Conservation (phyloP, 2,113 vertebrate species). For the Ptychochromis oligacanthus region DNA sequence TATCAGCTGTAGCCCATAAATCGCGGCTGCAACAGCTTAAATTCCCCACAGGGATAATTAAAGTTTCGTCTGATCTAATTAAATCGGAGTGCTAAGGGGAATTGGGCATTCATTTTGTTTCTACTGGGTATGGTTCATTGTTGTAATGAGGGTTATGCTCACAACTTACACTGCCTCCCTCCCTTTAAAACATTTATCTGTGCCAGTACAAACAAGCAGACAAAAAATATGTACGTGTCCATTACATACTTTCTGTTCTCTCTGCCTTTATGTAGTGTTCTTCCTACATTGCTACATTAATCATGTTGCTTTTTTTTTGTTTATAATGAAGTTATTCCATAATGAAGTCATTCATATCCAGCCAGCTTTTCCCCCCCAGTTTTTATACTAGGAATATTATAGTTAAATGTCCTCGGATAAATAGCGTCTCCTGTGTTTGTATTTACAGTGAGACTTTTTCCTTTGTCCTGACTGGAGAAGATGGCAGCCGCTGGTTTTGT, state of each 20-base stretch:
- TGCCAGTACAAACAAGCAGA: neutral
- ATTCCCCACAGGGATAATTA: constrained; percentile 35
- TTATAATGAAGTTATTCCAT: neutral
- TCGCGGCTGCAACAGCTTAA: constrained; percentile 2
- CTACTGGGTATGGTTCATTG: constrained; percentile 7
- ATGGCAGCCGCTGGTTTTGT: constrained; percentile 97
- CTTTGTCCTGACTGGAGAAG: constrained; percentile 95
- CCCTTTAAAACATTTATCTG: neutral
- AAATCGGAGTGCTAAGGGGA: constrained; percentile 20
- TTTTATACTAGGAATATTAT: neutral
- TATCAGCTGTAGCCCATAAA: constrained; percentile 32
- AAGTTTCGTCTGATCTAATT: constrained; percentile 43
- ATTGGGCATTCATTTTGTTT: neutral
- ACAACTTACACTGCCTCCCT: neutral
- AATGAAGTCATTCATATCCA: neutral
- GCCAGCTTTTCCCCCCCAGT: neutral
- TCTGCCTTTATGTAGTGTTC: neutral
- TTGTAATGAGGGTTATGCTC: constrained; percentile 22
- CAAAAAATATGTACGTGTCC: neutral
- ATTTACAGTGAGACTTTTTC: constrained; percentile 94
- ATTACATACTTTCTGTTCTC: neutral
- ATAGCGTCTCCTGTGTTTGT: neutral
- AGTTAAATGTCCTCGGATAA: neutral
- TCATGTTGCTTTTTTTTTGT: neutral
- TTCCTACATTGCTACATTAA: neutral